phyloP scores from a whole-genome alignment of 2,113 vertebrate species.

The Oreotrochilus melanogaster region DNA sequence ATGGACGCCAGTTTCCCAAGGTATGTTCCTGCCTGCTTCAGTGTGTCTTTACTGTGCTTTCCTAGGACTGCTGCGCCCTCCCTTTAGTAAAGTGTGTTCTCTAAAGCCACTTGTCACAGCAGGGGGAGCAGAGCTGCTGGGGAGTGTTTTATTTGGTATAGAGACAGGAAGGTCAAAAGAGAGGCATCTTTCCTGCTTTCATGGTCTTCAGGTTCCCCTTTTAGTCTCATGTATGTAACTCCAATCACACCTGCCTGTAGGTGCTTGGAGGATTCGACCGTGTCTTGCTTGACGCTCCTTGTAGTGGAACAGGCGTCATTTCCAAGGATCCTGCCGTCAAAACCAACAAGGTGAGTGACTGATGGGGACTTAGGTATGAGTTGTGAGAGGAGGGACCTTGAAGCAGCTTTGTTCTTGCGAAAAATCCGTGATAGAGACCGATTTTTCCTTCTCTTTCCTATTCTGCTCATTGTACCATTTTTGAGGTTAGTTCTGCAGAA shows the following conservation, averaged over 20 bases:
- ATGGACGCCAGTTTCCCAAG: slow-evolving; percentile 95
- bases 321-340: slow-evolving; percentile 97
- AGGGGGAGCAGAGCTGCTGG: background rate
- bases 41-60: background rate
- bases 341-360: slow-evolving; percentile 89
- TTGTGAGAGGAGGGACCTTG: background rate
- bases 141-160: background rate
- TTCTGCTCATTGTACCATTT: background rate
- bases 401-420: background rate
- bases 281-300: slow-evolving; percentile 94
- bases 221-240: background rate
- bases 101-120: background rate
- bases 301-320: slow-evolving; percentile 94
- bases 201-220: background rate
- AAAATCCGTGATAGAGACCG: background rate
- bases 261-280: slow-evolving; percentile 95
- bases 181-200: background rate
- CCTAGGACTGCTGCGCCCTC: background rate
- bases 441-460: background rate
- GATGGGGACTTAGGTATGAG: background rate
- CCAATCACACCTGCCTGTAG: slow-evolving; percentile 61
- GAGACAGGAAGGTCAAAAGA: background rate
- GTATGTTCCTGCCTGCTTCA: slow-evolving; percentile 55
- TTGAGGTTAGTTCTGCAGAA: background rate
- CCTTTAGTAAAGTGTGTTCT: background rate